Conservation (phyloP, 2,888 invertebrate genomes). For the Pogonocherus hispidulus region DNA sequence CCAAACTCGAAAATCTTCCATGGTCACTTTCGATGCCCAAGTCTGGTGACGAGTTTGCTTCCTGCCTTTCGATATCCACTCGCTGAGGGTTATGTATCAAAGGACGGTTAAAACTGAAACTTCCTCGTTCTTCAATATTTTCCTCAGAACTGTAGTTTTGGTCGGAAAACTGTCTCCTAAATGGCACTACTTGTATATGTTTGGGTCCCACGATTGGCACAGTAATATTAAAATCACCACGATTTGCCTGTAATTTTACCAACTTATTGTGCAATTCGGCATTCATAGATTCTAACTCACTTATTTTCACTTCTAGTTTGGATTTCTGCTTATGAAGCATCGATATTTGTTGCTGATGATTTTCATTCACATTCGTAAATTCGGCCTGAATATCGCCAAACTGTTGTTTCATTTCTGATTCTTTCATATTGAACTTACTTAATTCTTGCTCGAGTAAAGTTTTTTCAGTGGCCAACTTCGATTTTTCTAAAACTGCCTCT, state of each 20-base stretch:
- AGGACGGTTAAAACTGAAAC: constrained; percentile 25
- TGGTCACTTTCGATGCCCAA: constrained; percentile 91
- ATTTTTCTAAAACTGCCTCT: constrained; percentile 80
- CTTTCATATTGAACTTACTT: constrained; percentile 72
- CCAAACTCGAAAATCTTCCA: constrained; percentile 75
- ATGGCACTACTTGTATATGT: constrained; percentile 36
- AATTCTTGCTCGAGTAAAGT: constrained; percentile 76
- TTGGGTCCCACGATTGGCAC: constrained; percentile 40
- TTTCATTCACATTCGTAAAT: constrained; percentile 57
- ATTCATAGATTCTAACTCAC: constrained; percentile 66
- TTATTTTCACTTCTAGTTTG: constrained; percentile 67
- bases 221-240: constrained; percentile 45
- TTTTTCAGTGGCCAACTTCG: constrained; percentile 80
- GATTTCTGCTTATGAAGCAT: constrained; percentile 68
- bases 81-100: constrained; percentile 31
- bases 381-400: constrained; percentile 60
- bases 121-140: constrained; percentile 52
- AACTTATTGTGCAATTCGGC: constrained; percentile 65
- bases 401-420: constrained; percentile 67
- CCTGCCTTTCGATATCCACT: constrained; percentile 60
- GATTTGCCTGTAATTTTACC: constrained; percentile 56
- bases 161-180: constrained; percentile 61
- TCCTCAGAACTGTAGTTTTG: constrained; percentile 70
- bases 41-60: constrained; percentile 81
- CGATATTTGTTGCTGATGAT: constrained; percentile 58